Base-by-base conservation (phyloP, 1,140 invertebrate genomes). In the Danaus plexippus region DNA sequence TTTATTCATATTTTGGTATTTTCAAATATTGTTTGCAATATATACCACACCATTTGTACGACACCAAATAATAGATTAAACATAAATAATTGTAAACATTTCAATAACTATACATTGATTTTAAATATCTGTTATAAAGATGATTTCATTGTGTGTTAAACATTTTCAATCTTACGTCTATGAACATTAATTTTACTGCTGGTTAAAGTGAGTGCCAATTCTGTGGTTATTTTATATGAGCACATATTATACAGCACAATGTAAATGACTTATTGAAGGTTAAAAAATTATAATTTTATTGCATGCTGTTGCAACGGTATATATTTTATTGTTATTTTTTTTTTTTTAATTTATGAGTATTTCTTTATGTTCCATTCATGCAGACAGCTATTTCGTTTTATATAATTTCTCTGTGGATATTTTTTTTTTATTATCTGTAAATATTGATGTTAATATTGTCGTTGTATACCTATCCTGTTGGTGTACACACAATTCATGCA, bases 251-350 rank as follows among this genome's bases (percentile, higher is more conserved):
- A 15, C 15, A 15, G 52, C 65, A 61, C 52, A 51, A 57, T 50
- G 43, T 42, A 57, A 50, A 50, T 45, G 62, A 63, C 67, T 69
- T 67, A 65, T 70, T 66, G 18, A 68, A 70, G 75, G 76, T 85
- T 80, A 61, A 71, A 67, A 15, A 59, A 57, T 83, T 72, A 73
- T 77, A 77, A 85, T 81, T 83, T 85, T 85, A 83, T 81, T 78
- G 76, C 71, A 77, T 80, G 72, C 75, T 83, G 78, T 85, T 85
- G 76, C 66, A 75, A 77, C 61, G 66, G 55, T 75, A 74, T 76
- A 80, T 83, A 77, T 85, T 80, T 74, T 81, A 76, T 77, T 69
- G 63, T 64, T 64, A 61, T 61, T 61, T 58, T 63, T 60, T 61
- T 58, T 63, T 60, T 46, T 50, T 22, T 47, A 46, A 11, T n/a